phyloP scores from a whole-genome alignment of 2,888 invertebrate genomes.

The Agrotis puta region DNA sequence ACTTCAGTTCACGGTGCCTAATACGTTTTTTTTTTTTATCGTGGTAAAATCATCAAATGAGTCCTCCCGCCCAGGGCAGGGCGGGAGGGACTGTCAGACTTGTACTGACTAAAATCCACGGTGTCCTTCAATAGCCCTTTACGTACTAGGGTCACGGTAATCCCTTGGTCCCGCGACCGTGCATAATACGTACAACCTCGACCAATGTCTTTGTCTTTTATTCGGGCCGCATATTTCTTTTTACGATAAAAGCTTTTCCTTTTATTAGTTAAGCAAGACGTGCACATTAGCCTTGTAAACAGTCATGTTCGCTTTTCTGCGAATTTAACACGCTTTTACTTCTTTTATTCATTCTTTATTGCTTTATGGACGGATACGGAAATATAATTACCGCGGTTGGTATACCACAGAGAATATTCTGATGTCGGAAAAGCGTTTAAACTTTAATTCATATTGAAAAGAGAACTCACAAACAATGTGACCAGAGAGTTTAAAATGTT shows the following conservation, averaged over 20 bases:
- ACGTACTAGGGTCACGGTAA: too few species aligned
- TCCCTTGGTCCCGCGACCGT: too few species aligned
- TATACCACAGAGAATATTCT: slow-evolving; percentile 11
- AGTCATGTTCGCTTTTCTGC: slow-evolving; percentile 32
- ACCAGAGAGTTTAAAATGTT: background rate
- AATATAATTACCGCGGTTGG: slow-evolving; percentile 31
- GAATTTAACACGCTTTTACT: slow-evolving; percentile 35
- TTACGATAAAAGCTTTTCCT: slow-evolving; percentile 69
- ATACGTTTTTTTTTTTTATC: too few species aligned
- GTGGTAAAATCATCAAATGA: too few species aligned
- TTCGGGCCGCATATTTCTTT: slow-evolving; percentile 62
- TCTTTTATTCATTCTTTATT: slow-evolving; percentile 16
- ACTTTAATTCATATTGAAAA: slow-evolving; percentile 33
- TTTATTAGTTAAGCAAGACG: slow-evolving; percentile 64
- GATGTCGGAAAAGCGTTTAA: background rate
- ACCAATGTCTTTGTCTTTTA: slow-evolving; percentile 64
- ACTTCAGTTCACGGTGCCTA: slow-evolving; percentile 32
- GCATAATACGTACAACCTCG: slow-evolving; percentile 62
- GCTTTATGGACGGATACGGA: slow-evolving; percentile 15
- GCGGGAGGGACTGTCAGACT: too few species aligned
- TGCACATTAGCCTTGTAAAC: slow-evolving; percentile 52
- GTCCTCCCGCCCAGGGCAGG: too few species aligned
- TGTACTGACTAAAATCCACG: too few species aligned
- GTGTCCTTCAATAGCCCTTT: too few species aligned
- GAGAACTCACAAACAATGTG: slow-evolving; percentile 8